Evolutionary conservation across 2,797 vertebrate species (phyloP), one percentile per base, ranked within the genome.

Genomic region (Gymnocypris eckloni): DNA sequence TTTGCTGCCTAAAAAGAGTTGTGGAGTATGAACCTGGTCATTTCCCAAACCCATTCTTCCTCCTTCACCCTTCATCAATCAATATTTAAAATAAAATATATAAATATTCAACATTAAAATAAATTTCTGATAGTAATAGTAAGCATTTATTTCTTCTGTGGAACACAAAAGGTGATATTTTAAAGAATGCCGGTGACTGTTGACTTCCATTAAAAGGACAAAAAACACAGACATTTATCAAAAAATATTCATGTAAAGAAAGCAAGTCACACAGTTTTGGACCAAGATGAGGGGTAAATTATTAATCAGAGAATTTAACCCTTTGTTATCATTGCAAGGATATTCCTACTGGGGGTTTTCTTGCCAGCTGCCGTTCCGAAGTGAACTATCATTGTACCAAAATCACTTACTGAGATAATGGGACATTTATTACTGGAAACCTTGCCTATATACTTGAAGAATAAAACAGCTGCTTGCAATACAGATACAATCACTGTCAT

Each of bases 401-500:
- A 64, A 64, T 45, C 54, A 28, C 15, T 6, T 79, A 43, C 39
- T 45, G 39, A 61, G 54, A 79, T 25, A 43, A 61, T 78, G 37
- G 37, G 4, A 41, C 52, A 22, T 25, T 67, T 18, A 3, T 18
- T 37, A 67, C 15, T 67, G 15, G 6, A 16, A 67, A 67, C 15
- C 28, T 67, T 37, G 15, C 37, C 2, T 61, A n/a, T 41, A 41
- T 56, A 28, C 16, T 76, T 7, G 4, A 77, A 13, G 6, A 39
- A 77, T 77, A 22, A 56, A 77, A 77, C 33, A 77, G 33, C 33
- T 77, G 20, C 50, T 54, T 66, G 13, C 64, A 28, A 64, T 64
- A 54, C 10, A 12, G 3, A 37, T 77, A 39, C 18, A 56, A 76
- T 37, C 28, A 54, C 25, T 75, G 10, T 37, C 2, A 37, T 37